Evolutionary conservation across 2,888 invertebrate species (phyloP).

Genomic region (Heliconius cydno): DNA sequence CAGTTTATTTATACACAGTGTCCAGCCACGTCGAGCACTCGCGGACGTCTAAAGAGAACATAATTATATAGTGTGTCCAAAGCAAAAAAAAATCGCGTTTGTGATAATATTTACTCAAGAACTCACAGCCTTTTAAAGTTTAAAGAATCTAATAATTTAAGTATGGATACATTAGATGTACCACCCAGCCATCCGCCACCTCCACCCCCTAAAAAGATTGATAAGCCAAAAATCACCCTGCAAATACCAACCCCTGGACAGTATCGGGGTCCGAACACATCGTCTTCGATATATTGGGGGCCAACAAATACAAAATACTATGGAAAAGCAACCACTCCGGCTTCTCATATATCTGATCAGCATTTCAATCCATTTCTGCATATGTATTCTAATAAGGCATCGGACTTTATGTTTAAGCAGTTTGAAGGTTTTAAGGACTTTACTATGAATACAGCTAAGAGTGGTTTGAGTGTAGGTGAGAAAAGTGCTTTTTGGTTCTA

Average conservation of each 20-base stretch:
- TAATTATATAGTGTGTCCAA: conserved; percentile 38
- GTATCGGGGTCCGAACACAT: conserved; percentile 55
- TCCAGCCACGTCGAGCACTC: conserved; percentile 65
- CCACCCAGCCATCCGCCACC: conserved; percentile 72
- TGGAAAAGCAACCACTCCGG: conserved; percentile 62
- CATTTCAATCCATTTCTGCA: conserved; percentile 71
- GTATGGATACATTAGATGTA: conserved; percentile 63
- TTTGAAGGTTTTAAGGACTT: conserved; percentile 91
- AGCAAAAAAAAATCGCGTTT: conserved; percentile 55
- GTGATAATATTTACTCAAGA: conserved; percentile 52
- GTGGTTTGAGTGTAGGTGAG: conserved; percentile 92
- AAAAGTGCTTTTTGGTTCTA: conserved; percentile 91
- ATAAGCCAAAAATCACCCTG: conserved; percentile 78
- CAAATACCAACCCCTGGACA: conserved; percentile 70
- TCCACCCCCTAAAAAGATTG: conserved; percentile 65
- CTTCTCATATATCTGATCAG: conserved; percentile 68
- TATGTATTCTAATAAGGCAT: conserved; percentile 86
- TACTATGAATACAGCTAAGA: conserved; percentile 88
- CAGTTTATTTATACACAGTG: conserved; percentile 78
- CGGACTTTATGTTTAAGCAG: conserved; percentile 91
- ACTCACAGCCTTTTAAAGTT: conserved; percentile 62
- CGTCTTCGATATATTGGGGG: conserved; percentile 56
- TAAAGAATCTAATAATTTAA: conserved; percentile 25
- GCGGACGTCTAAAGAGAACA: conserved; percentile 62
- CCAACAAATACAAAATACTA: conserved; percentile 57